Base-by-base conservation (phyloP, 2,113 vertebrate genomes). In the Trematocara variabile region DNA sequence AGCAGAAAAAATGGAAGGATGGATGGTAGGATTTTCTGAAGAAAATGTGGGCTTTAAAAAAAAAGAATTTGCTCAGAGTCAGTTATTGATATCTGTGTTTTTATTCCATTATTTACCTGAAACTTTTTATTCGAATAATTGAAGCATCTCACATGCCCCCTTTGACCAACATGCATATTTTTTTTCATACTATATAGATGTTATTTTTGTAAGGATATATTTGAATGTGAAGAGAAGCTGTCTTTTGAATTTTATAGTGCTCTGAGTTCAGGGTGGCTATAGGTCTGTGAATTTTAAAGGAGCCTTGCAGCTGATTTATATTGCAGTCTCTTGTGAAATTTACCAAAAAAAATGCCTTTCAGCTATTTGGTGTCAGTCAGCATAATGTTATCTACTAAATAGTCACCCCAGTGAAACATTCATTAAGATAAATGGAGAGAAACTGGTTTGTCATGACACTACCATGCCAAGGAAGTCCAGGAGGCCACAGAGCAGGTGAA, bases 241-340 rank as follows among this genome's bases (percentile, higher is more conserved):
- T 65, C 48, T 18, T 75, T 22, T 48, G 22, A 73, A 73, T 53
- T 75, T 22, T 77, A 80, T 78, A 58, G 54, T 53, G 28, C 28
- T 88, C 65, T 81, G 37, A 81, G 84, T 46, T 73, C 22, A 75
- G 5, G 41, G 14, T 73, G 39, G 22, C 68, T 10, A 28, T 46
- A 46, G 39, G 68, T 46, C 41, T 75, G 14, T 75, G 41, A 30
- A 75, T 65, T 78, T 80, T 78, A 41, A 81, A 87, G 37, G 13
- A 86, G 79, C 37, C 55, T 52, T 10, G 37, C 53, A 88, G 81
- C 86, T 92, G 28, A 86, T 91, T 87, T 84, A 91, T 86, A 89
- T 81, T 90, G 79, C 86, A 58, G 68, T 33, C n/a, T 92, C 83
- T 75, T 83, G 50, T 90, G 55, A 83, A 92, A 90, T 75, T 53